Evolutionary conservation across 2,113 vertebrate genomes (phyloP), one percentile per base, ranked within the genome.

Genomic region (Psophia crepitans): DNA sequence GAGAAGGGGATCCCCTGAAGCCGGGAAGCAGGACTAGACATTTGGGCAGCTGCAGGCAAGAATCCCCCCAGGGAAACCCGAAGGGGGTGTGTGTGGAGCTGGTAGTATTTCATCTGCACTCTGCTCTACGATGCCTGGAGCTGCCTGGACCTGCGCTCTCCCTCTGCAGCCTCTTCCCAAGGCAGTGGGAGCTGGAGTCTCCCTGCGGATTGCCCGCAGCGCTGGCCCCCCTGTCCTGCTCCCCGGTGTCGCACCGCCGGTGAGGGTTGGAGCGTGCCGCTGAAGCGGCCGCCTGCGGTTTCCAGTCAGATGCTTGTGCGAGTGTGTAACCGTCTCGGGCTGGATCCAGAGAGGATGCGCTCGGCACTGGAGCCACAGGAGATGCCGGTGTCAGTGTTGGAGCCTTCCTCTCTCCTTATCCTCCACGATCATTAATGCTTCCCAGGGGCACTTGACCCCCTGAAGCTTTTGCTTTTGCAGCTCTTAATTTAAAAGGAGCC

Each of bases 201-300:
- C 46, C 24, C 37, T 49, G 64, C 1, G 2, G 64, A 24, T 10
- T 80, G 30, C 39, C 63, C 2, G 0, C 0, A 9, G 66, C 1
- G 6, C n/a, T 30, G 68, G 63, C 68, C 3, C 32, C 27, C 64
- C 89, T 0, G 0, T 18, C 58, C 80, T 60, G 35, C 43, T 91
- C 70, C 51, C 51, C 1, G 7, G n/a, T 61, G 73, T 11, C 1
- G 0, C 60, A 19, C 8, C 1, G 10, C 58, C 1, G 8, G 56
- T 0, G 0, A 27, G 35, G 61, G 44, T 2, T 46, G 71, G 68
- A 54, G 10, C 0, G 2, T 12, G 49, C 64, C 63, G 71, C 41
- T 58, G 9, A 33, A 3, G 18, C 5, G 2, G 26, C 44, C 1
- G 19, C 56, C 61, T 83, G 76, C 2, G 13, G 39, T 56, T 84